Evolutionary conservation across 2,888 invertebrate genomes (phyloP).

Genomic region (Unio delphinus): DNA sequence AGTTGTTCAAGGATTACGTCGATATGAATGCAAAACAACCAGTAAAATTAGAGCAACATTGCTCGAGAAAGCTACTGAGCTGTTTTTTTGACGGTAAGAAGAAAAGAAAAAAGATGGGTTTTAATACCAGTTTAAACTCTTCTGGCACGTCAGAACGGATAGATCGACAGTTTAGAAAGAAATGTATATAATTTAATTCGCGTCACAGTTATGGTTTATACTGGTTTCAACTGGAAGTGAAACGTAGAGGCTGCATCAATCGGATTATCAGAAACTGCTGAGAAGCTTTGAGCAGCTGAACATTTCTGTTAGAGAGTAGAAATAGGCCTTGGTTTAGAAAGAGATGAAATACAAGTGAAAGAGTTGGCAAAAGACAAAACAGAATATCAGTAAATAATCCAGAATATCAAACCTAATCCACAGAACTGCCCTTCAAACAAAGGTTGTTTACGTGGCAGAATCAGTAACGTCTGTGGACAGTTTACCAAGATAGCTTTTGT

Average conservation of each 20-base stretch:
- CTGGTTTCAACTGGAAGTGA: constrained; percentile 39
- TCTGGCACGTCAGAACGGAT: constrained; percentile 32
- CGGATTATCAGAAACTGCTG: constrained; percentile 38
- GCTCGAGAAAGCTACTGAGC: constrained; percentile 30
- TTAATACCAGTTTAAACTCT: constrained; percentile 22
- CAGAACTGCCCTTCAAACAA: too few species aligned
- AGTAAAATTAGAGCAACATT: constrained; percentile 14
- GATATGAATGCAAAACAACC: constrained; percentile 25
- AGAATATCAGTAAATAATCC: neutral
- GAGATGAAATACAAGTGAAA: constrained; percentile 26
- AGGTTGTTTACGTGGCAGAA: too few species aligned
- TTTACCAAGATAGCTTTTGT: constrained; percentile 23
- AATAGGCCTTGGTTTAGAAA: constrained; percentile 33
- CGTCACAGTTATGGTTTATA: constrained; percentile 43
- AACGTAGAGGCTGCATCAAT: constrained; percentile 24
- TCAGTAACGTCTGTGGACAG: constrained; percentile 39
- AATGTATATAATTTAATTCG: constrained; percentile 45
- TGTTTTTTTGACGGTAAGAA: constrained; percentile 6
- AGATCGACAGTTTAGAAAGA: constrained; percentile 25
- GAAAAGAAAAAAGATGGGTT: constrained; percentile 24
- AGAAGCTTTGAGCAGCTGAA: constrained; percentile 38
- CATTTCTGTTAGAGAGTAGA: constrained; percentile 35
- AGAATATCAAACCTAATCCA: constrained; percentile 10
- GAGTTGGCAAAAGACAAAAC: constrained; percentile 5
- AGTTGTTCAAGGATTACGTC: constrained; percentile 5